These are phyloP conservation scores for Pseudoatta argentina DNA, from an alignment of 1,140 invertebrate genomes.

Conservation along the genomic window DNA sequence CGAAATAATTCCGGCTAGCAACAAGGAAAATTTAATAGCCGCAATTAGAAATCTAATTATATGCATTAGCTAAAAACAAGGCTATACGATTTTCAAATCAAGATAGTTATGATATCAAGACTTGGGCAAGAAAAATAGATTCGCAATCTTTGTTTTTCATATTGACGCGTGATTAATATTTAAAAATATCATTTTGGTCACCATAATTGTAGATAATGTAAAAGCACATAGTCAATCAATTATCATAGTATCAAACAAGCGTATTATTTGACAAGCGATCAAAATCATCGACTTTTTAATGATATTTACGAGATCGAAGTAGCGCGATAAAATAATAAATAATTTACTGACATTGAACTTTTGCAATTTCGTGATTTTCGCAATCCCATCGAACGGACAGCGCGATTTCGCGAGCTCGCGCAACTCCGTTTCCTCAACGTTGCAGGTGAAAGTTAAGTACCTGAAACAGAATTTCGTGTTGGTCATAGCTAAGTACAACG, in stretches of 20 bases:
- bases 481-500: not conserved
- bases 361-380: not conserved
- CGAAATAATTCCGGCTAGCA: not conserved
- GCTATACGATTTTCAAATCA: not conserved
- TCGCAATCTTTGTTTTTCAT: constrained; percentile 33
- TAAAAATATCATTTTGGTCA: not conserved
- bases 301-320: not conserved
- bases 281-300: not conserved
- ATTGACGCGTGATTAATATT: constrained; percentile 6
- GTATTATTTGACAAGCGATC: not conserved
- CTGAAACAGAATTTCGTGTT: constrained; percentile 6
- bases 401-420: not conserved
- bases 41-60: not conserved
- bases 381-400: not conserved
- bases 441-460: not conserved
- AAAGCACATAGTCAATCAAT: not conserved
- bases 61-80: not conserved
- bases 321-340: not conserved
- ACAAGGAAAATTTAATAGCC: not conserved
- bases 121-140: not conserved
- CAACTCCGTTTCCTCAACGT: not conserved
- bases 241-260: not conserved
- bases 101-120: constrained; percentile 5
- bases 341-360: constrained; percentile 21
- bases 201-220: not conserved